A percentile compares a stretch with the other conserved stretches of the same genome.
phyloP scores from a whole-genome alignment of 1,140 invertebrate genomes.

The Plodia interpunctella region DNA sequence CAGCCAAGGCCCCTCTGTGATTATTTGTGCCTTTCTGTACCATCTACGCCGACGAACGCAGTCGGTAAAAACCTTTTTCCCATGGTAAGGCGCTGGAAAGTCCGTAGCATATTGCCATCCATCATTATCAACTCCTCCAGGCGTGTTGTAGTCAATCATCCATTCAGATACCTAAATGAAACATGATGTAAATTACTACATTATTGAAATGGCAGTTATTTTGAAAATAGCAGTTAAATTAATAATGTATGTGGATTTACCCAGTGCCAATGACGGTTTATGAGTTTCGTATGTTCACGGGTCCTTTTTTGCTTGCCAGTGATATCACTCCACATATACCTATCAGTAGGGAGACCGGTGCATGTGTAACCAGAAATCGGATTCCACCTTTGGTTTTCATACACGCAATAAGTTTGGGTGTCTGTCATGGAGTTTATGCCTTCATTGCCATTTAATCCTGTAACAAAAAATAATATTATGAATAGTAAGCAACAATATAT shows the following conservation, averaged over 20 bases:
- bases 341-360: slow-evolving; percentile 90
- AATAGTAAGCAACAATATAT: too few relatives aligned
- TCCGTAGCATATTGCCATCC: slow-evolving; percentile 97
- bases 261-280: slow-evolving; percentile 94
- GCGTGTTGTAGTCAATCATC: slow-evolving; percentile 91
- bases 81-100: slow-evolving; percentile 91
- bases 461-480: slow-evolving; percentile 6
- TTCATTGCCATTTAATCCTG: slow-evolving; percentile 81
- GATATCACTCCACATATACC: slow-evolving; percentile 93
- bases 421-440: slow-evolving; percentile 89
- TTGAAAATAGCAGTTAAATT: too few relatives aligned
- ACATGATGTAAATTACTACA: too few relatives aligned
- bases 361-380: slow-evolving; percentile 91
- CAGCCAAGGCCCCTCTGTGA: slow-evolving; percentile 91
- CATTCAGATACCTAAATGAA: slow-evolving; percentile 87
- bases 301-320: slow-evolving; percentile 88
- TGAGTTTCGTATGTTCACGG: slow-evolving; percentile 89
- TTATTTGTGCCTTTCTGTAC: slow-evolving; percentile 89
- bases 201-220: too few relatives aligned
- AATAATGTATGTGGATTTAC: slow-evolving; percentile 61
- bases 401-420: slow-evolving; percentile 90
- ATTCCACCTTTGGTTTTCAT: slow-evolving; percentile 97
- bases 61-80: slow-evolving; percentile 90
- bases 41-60: slow-evolving; percentile 91
- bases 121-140: slow-evolving; percentile 92